These are phyloP conservation scores for Heliconius charithonia DNA, from an alignment of 2,888 invertebrate species.

Conservation along the genomic window DNA sequence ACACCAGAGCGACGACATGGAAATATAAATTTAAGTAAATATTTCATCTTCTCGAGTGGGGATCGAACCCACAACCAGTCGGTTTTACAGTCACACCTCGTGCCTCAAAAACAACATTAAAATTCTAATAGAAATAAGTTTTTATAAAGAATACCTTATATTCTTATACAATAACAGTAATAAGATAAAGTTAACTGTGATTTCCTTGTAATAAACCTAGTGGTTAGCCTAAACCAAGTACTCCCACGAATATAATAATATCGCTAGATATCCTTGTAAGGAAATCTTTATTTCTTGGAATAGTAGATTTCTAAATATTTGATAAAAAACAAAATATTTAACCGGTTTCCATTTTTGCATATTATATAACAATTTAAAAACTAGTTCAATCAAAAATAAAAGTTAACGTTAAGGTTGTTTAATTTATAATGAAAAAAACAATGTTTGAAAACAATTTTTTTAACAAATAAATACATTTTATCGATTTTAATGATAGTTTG, in stretches of 20 bases:
- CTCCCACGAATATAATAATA: slow-evolving; percentile 1
- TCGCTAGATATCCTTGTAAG: background rate
- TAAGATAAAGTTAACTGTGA: background rate
- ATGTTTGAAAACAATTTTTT: too few species aligned
- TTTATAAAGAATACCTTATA: background rate
- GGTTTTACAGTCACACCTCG: too few species aligned
- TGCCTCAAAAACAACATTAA: too few species aligned
- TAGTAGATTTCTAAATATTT: background rate
- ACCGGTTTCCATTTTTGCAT: background rate
- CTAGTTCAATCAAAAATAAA: background rate
- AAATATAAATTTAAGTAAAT: too few species aligned
- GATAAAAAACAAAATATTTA: background rate
- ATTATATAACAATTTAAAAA: too few species aligned
- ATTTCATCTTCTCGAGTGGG: too few species aligned
- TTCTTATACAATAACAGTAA: background rate
- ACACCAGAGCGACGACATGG: too few species aligned
- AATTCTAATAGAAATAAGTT: background rate
- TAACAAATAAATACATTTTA: background rate
- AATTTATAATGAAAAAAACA: background rate
- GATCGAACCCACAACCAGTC: too few species aligned
- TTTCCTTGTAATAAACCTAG: background rate
- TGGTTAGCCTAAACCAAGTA: background rate
- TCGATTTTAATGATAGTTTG: too few species aligned
- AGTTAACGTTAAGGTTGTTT: background rate
- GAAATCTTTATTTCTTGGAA: background rate